Percentiles rank a stretch among this genome's conserved stretches.
These are phyloP conservation scores for Oreochromis tanganicae DNA, from an alignment of 2,113 vertebrate species.

Conservation along the genomic window DNA sequence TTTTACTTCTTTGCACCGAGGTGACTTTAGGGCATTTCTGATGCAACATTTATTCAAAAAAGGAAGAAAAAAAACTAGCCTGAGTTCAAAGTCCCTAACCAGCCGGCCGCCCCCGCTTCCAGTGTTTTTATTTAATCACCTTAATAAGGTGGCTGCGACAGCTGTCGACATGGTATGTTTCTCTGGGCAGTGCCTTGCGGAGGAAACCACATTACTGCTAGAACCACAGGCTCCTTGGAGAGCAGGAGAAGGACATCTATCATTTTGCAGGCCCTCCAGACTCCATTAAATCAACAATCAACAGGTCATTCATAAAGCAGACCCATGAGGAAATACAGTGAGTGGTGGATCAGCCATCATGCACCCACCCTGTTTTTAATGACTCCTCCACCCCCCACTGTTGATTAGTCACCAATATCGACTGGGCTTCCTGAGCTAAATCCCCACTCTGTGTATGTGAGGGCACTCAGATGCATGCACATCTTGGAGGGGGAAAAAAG, in stretches of 20 bases:
- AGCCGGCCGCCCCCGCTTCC: slow-evolving; percentile 3
- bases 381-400: slow-evolving; percentile 20
- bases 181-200: slow-evolving; percentile 27
- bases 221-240: slow-evolving; percentile 26
- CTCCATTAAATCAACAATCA: slow-evolving; percentile 65
- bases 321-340: slow-evolving; percentile 30
- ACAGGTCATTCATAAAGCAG: slow-evolving; percentile 59
- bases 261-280: slow-evolving; percentile 41
- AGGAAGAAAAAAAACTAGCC: not conserved
- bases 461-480: not conserved
- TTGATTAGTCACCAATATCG: slow-evolving; percentile 58
- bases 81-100: slow-evolving; percentile 16
- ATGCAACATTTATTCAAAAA: not conserved
- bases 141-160: slow-evolving; percentile 62
- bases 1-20: not conserved
- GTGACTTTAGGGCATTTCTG: slow-evolving; percentile 20
- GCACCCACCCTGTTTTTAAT: slow-evolving; percentile 21
- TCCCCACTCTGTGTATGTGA: slow-evolving; percentile 8
- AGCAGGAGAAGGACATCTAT: slow-evolving; percentile 47
- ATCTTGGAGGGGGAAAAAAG: not conserved
- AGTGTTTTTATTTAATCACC: slow-evolving; percentile 65
- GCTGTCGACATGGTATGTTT: slow-evolving; percentile 52
- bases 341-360: slow-evolving; percentile 28
- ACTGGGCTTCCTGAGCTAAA: slow-evolving; percentile 24
- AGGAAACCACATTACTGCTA: slow-evolving; percentile 54